Base-by-base conservation (phyloP, 2,113 vertebrate genomes). In the Rhinopomastus cyanomelas region DNA sequence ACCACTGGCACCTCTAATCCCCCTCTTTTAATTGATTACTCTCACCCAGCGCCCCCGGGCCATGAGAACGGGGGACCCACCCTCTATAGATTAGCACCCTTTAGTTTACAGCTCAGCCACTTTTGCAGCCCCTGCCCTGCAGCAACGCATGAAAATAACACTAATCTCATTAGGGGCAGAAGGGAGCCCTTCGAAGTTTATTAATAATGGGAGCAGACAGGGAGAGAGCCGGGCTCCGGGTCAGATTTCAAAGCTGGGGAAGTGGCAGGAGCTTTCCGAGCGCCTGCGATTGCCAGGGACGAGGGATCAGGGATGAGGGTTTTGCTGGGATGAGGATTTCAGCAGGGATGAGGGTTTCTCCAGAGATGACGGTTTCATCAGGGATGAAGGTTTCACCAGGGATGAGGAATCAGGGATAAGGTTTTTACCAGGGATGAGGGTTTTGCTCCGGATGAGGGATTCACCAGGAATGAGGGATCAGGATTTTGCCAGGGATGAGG, bases 151-250 rank as follows among this genome's bases (percentile, higher is more conserved):
- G 95, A 95, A 96, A 96, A 96, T 96, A 94, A 95, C 95, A 95
- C 96, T 97, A 96, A 97, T 96, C 96, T 96, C 96, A 96, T 97
- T 96, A 96, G 88, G 95, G 96, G 81, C 94, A 96, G 96, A 97
- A 97, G 94, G 94, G 94, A 95, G 92, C 90, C 94, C 94, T 96
- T 96, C 96, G 89, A 94, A 94, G 95, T 96, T 95, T 96, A 96
- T 97, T 96, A 96, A 97, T 96, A 95, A 96, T 89, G 91, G 95
- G 94, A 95, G 81, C 89, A 95, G 96, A 96, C 94, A 95, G 92
- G 89, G 93, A 91, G 78, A 87, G 93, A 87, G 94, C 86, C 32
- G 19, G 76, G 74, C 82, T 89, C 93, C 92, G 92, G 91, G 96
- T 96, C 90, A 91, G 92, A 91, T 97, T 97, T 96, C 95, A 93